phyloP scores from a whole-genome alignment of 2,113 vertebrate species.

The Puffinus mauretanicus region DNA sequence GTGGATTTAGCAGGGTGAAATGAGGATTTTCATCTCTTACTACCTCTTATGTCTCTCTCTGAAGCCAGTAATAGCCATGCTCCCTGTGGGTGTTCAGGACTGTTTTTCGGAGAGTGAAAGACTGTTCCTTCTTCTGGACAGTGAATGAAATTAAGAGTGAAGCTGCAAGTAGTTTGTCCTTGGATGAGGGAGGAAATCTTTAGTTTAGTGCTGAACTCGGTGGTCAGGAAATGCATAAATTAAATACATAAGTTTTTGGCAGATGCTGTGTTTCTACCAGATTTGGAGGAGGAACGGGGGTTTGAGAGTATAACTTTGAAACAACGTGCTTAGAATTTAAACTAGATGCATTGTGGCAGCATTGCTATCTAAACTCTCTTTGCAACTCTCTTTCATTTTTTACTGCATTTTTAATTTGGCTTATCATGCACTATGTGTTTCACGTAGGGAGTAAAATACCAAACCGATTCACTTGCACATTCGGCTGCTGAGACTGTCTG shows the following conservation, averaged over 20 bases:
- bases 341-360: background rate
- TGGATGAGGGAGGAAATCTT: background rate
- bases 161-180: background rate
- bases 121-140: background rate
- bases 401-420: background rate
- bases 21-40: constrained; percentile 32
- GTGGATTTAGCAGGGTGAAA: constrained; percentile 46
- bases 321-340: background rate
- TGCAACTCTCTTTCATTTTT: background rate
- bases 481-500: background rate
- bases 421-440: background rate
- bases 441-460: background rate
- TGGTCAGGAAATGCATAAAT: background rate
- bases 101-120: background rate
- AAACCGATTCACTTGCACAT: background rate
- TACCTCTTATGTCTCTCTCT: background rate
- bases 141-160: background rate
- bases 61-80: background rate
- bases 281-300: background rate
- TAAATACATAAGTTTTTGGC: background rate
- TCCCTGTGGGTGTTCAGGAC: background rate
- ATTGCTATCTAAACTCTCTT: background rate
- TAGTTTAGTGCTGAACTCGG: background rate
- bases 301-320: background rate
- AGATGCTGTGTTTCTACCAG: background rate